A percentile compares a stretch with the other conserved stretches of the same genome.
These are phyloP conservation scores for Chloebia gouldiae DNA, from an alignment of 2,113 vertebrate genomes.

Conservation along the genomic window DNA sequence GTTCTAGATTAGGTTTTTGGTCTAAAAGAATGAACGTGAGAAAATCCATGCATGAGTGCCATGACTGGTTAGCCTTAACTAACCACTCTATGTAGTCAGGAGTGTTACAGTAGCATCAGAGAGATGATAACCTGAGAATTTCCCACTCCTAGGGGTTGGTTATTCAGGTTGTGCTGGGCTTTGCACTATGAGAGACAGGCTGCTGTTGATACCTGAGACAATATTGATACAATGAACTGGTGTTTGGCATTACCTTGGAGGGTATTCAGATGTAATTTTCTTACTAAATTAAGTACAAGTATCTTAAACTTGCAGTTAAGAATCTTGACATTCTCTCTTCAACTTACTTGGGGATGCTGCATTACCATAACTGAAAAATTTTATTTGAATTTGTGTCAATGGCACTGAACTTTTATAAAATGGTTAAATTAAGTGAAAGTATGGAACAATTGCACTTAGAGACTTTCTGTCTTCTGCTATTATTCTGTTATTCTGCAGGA, in stretches of 20 bases:
- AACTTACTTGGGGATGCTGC: neutral
- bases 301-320: neutral
- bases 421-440: neutral
- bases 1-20: neutral
- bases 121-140: neutral
- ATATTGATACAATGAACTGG: neutral
- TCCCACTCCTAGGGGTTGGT: neutral
- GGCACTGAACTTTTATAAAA: neutral
- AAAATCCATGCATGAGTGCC: neutral
- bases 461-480: neutral
- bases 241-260: neutral
- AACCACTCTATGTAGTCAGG: neutral
- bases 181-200: neutral
- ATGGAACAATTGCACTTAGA: neutral
- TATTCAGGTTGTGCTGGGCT: neutral
- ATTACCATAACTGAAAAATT: neutral
- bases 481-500: neutral
- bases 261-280: neutral
- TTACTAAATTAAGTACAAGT: neutral
- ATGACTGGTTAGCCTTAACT: neutral
- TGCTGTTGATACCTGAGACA: neutral
- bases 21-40: neutral
- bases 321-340: neutral
- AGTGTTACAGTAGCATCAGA: neutral
- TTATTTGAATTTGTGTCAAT: neutral